Evolutionary conservation across 2,888 invertebrate genomes (phyloP), one percentile per base, ranked within the genome.

Genomic region (Hirtodrosophila cameraria): DNA sequence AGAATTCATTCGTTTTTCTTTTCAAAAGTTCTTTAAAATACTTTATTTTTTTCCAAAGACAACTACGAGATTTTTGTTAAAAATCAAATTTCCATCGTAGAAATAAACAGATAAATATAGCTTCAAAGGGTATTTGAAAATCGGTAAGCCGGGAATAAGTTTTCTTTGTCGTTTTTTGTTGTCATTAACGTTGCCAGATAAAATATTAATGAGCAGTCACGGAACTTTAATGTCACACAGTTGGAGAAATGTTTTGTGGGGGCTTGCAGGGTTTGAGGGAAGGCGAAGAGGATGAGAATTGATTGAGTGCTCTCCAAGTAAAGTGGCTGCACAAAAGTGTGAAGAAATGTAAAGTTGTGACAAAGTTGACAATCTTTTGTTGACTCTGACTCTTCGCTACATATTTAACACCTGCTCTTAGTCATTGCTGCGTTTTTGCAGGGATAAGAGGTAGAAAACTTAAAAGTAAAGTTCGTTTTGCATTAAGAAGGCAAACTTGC

Each of bases 191-290:
- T 31, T 60, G 54, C 35, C 55, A 77, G 43, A 65, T 75, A 61
- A 76, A 74, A 71, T 71, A 74, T 76, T 77, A 67, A 75, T 67
- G 74, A 66, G 58, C 62, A 48, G 46, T 45, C 18, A 30, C 38
- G 30, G 38, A 49, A 41, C 52, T 36, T 57, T 49, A 49, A 49
- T 49, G 48, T 39, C 33, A 13, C 9, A 27, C 45, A 42, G 52
- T 27, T 33, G 52, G 42, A 18, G 33, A 52, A 42, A 9, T 9
- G 25, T 16, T 23, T 23, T 6, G 7, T 9, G 46, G 23, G 11
- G n/a, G 1, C 18, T 28, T 20, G 27, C n/a, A 28, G 39, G 13
- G 33, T 35, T n/a, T n/a, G n/a, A n/a, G n/a, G n/a, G n/a, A n/a
- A n/a, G n/a, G n/a, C n/a, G n/a, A n/a, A n/a, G n/a, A n/a, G n/a